Percentiles rank a stretch among this genome's conserved stretches.
phyloP scores from a whole-genome alignment of 1,140 invertebrate genomes.

The Macrosteles quadrilineatus region DNA sequence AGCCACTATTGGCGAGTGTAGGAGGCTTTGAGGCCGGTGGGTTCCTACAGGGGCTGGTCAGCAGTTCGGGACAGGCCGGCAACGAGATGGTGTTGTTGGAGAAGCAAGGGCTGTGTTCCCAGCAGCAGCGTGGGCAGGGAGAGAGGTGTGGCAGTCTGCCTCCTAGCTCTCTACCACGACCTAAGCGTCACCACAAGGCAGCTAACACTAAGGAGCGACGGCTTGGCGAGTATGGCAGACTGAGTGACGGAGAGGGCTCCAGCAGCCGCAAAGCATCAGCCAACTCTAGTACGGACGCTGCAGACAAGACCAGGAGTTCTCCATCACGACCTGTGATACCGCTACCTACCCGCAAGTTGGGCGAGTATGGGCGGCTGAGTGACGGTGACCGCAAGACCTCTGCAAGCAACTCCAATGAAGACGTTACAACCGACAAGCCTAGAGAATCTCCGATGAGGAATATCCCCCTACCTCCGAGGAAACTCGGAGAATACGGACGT shows the following conservation, averaged over 20 bases:
- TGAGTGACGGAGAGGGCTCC: constrained; percentile 41
- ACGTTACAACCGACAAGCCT: constrained; percentile 22
- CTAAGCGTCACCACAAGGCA: constrained; percentile 60
- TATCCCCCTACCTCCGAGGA: constrained; percentile 34
- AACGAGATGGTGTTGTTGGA: constrained; percentile 72
- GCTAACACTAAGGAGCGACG: constrained; percentile 49
- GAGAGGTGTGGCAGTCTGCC: constrained; percentile 58
- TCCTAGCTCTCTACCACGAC: constrained; percentile 65
- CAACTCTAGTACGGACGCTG: constrained; percentile 32
- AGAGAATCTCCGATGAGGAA: constrained; percentile 35
- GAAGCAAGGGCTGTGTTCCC: constrained; percentile 72
- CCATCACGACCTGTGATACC: constrained; percentile 30
- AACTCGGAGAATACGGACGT: constrained; percentile 41
- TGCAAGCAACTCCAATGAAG: constrained; percentile 24
- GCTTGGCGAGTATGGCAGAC: constrained; percentile 41
- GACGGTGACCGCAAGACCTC: constrained; percentile 38
- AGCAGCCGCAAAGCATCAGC: constrained; percentile 34
- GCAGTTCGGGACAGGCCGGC: constrained; percentile 48
- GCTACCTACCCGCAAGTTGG: constrained; percentile 38
- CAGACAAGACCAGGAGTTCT: constrained; percentile 26
- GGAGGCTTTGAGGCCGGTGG: constrained; percentile 56
- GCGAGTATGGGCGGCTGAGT: constrained; percentile 43
- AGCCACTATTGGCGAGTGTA: constrained; percentile 77
- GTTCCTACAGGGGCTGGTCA: constrained; percentile 54
- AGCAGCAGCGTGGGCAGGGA: constrained; percentile 65